phyloP scores from a whole-genome alignment of 37 sponge, comb jelly and placozoan genomes.

The Spongilla lacustris region DNA sequence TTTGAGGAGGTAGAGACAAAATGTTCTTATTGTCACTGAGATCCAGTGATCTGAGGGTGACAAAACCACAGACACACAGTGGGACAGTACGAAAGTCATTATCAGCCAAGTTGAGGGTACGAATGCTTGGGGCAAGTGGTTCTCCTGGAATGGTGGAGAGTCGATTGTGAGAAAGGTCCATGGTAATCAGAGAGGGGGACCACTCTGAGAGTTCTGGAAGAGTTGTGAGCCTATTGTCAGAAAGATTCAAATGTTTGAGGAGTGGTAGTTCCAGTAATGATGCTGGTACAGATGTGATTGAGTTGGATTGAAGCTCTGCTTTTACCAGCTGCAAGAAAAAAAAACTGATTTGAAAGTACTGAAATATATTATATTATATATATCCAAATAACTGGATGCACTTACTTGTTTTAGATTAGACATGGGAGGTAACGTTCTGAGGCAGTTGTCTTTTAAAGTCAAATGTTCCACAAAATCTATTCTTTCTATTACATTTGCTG shows the following conservation, averaged over 20 bases:
- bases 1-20: constrained; percentile 69
- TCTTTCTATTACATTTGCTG: not conserved
- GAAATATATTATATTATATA: too few relatives aligned
- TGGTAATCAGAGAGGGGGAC: constrained; percentile 68
- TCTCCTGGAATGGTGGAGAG: constrained; percentile 70
- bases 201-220: constrained; percentile 79
- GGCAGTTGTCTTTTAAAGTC: not conserved
- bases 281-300: constrained; percentile 64
- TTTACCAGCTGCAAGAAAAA: constrained; percentile 43
- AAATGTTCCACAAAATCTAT: not conserved
- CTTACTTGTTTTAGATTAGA: not conserved
- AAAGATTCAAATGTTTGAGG: constrained; percentile 76
- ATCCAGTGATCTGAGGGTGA: constrained; percentile 57
- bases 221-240: constrained; percentile 70
- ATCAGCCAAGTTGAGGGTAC: constrained; percentile 72
- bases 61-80: constrained; percentile 81
- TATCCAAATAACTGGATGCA: not conserved
- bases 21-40: constrained; percentile 80
- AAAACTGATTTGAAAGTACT: not conserved
- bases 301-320: constrained; percentile 78
- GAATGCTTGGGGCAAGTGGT: constrained; percentile 60
- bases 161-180: constrained; percentile 81
- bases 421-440: not conserved
- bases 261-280: constrained; percentile 80
- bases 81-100: constrained; percentile 80